Evolutionary conservation across 1,140 invertebrate genomes (phyloP), one percentile per base, ranked within the genome.

Genomic region (Ceratosolen solmsi): DNA sequence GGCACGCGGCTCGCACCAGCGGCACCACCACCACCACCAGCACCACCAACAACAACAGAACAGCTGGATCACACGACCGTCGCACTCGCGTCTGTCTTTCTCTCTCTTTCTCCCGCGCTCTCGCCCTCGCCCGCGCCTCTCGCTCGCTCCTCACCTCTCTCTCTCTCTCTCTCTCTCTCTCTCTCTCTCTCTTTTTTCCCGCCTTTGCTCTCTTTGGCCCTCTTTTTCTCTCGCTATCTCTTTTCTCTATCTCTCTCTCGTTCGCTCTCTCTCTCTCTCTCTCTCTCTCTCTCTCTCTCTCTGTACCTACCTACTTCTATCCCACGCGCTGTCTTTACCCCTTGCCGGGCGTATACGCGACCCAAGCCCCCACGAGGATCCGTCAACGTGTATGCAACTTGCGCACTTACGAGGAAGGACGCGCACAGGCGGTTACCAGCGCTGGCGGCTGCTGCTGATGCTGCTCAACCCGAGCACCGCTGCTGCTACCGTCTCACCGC

Each of bases 31-130:
- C 33, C 33, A 68, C 33, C 63, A 68, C 63, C 63, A 38, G 33
- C 63, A 68, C 33, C 63, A 68, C 33, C 63, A 68, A 68, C 20
- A 68, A 68, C 33, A 68, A 68, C 63, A 68, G 60, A 63, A 68
- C 63, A 68, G 63, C 63, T 68, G 63, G 63, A 68, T 68, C 63
- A 68, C 63, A 68, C 33, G 63, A 68, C 63, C 33, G 63, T 68
- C 63, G 63, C 70, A 58, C 74, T 30, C 20, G 33, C n/a, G 5
- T 30, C 17, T 27, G 30, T 30, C 15, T 76, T 51, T 60, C 54
- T 60, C 54, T 60, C n/a, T 75, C 36, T 72, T 41, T 46, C 70
- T 8, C 46, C 7, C n/a, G 0, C 9, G 22, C 58, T 27, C 11
- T n/a, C n/a, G n/a, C n/a, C n/a, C n/a, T n/a, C n/a, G n/a, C n/a